Conservation (phyloP, 2,113 vertebrate species). For the Cranoglanis bouderius region DNA sequence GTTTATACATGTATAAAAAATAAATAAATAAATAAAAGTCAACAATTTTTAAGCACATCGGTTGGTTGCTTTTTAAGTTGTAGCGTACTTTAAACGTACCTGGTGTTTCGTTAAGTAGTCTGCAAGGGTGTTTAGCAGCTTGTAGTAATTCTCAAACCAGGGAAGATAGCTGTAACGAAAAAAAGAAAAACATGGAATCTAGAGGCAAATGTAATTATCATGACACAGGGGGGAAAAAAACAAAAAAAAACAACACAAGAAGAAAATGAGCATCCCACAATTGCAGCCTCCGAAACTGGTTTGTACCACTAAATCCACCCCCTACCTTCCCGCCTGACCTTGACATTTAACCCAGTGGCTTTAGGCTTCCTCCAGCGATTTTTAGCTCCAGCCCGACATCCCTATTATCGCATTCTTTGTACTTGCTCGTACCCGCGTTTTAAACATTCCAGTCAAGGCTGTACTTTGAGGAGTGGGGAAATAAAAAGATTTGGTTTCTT, state of each 20-base stretch:
- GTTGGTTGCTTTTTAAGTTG: background rate
- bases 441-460: conserved; percentile 59
- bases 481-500: conserved; percentile 61
- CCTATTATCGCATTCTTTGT: conserved; percentile 63
- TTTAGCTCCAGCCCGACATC: conserved; percentile 42
- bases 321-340: conserved; percentile 8
- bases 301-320: background rate
- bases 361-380: conserved; percentile 9
- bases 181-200: conserved; percentile 32
- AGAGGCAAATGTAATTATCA: background rate
- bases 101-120: conserved; percentile 94
- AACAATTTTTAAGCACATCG: background rate
- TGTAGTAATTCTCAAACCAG: conserved; percentile 99
- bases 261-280: conserved; percentile 1
- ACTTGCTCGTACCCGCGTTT: conserved; percentile 48
- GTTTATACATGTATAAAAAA: background rate
- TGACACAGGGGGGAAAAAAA: background rate
- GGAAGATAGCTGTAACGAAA: conserved; percentile 87
- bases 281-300: background rate
- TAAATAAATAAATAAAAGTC: background rate
- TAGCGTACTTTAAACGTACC: conserved; percentile 72
- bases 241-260: background rate
- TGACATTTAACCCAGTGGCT: conserved; percentile 38
- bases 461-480: conserved; percentile 53
- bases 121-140: conserved; percentile 93